Evolutionary conservation across 2,113 vertebrate genomes (phyloP).

Genomic region (Larimichthys polyactis): DNA sequence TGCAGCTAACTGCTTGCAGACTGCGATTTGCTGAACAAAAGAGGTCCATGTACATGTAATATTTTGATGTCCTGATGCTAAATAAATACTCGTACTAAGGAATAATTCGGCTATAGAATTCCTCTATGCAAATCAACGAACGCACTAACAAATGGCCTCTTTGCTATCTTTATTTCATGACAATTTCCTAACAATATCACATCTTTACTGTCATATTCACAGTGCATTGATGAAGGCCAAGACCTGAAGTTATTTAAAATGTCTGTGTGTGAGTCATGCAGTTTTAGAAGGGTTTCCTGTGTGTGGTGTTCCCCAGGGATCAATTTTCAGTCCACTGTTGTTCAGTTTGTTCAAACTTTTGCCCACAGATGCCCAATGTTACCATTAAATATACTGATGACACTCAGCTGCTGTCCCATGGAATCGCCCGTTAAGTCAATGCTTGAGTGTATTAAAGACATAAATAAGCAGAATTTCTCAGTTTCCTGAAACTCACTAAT

Average conservation of each 20-base stretch:
- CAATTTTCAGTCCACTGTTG: background rate
- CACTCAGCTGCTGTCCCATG: background rate
- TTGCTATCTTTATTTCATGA: too few relatives aligned
- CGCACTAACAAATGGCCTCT: too few relatives aligned
- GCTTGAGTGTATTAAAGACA: background rate
- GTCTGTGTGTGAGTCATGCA: background rate
- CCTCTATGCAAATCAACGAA: too few relatives aligned
- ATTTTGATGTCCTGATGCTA: too few relatives aligned
- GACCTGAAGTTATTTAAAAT: too few relatives aligned
- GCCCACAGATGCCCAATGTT: background rate
- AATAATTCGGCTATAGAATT: too few relatives aligned
- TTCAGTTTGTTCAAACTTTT: background rate
- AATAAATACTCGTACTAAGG: too few relatives aligned
- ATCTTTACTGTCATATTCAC: background rate
- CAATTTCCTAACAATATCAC: background rate
- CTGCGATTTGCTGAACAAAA: too few relatives aligned
- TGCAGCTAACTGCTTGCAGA: too few relatives aligned
- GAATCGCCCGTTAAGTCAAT: background rate
- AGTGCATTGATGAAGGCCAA: too few relatives aligned
- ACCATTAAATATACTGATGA: background rate
- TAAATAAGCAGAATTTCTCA: constrained; percentile 5
- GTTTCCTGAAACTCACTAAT: background rate
- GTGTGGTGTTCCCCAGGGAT: background rate
- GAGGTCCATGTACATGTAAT: too few relatives aligned
- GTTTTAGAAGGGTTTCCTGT: background rate